Conservation (phyloP, 2,797 vertebrate species). For the Moxostoma hubbsi region DNA sequence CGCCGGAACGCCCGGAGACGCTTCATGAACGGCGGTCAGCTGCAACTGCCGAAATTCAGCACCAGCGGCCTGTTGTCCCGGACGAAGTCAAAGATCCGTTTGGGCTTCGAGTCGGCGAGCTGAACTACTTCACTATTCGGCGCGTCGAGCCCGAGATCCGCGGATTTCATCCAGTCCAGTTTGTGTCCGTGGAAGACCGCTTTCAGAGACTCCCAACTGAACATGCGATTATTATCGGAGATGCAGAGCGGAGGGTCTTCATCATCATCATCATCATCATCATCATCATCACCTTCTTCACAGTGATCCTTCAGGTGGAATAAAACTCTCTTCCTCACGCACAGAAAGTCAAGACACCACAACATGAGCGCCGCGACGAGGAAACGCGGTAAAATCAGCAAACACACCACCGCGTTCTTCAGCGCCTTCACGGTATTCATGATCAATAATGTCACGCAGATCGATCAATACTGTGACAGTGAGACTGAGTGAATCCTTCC, state of each 20-base stretch:
- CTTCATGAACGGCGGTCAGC: slow-evolving; percentile 99
- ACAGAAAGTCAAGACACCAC: slow-evolving; percentile 95
- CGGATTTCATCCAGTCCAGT: slow-evolving; percentile 93
- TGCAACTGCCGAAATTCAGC: slow-evolving; percentile 98
- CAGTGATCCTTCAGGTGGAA: slow-evolving; percentile 67
- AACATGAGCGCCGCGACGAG: slow-evolving; percentile 90
- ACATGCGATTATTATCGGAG: slow-evolving; percentile 93
- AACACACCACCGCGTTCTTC: slow-evolving; percentile 85
- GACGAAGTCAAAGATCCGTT: slow-evolving; percentile 88
- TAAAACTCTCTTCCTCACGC: slow-evolving; percentile 90
- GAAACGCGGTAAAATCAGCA: slow-evolving; percentile 91
- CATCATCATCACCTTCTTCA: neutral
- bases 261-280: neutral
- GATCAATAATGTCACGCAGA: slow-evolving; percentile 53
- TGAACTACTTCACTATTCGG: slow-evolving; percentile 92
- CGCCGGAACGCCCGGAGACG: slow-evolving; percentile 92
- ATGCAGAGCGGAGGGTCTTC: slow-evolving; percentile 90
- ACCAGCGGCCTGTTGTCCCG: slow-evolving; percentile 87
- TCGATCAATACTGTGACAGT: slow-evolving; percentile 32
- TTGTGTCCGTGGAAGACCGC: slow-evolving; percentile 97
- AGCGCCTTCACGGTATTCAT: slow-evolving; percentile 78
- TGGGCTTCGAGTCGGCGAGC: slow-evolving; percentile 80
- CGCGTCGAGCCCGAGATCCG: slow-evolving; percentile 86
- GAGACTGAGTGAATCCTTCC: neutral
- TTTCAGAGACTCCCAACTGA: slow-evolving; percentile 90